Base-by-base conservation (phyloP, 2,888 invertebrate species). In the Rhagonycha fulva region DNA sequence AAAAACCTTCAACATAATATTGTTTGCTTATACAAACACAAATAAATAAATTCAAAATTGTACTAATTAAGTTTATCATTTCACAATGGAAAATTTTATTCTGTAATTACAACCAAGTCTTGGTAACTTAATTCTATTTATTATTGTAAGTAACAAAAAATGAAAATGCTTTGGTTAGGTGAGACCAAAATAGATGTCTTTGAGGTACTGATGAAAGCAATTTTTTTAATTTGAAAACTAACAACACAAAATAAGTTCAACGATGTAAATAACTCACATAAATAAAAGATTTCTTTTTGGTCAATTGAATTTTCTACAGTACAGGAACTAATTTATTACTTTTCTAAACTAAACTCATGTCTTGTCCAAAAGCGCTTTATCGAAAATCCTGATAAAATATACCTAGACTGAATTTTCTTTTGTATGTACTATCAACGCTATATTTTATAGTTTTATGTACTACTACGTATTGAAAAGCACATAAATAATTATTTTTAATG, bases 281-380 rank as follows among this genome's bases (percentile, higher is more conserved):
- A 74, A 74, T 74, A 74, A 74, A 71, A 71, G 63, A 74, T 74
- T 70, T 61, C 61, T 60, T 74, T 74, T 68, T 70, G 74, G 74
- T 74, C 74, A 71, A 70, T 71, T 71, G 71, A 70, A 62, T 69
- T 74, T 71, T 67, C 60, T 74, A 74, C 70, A 74, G 66, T 66
- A 62, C 70, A 67, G 61, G 62, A 74, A 71, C 70, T 74, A 74
- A 74, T 74, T 74, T 74, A 74, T 74, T 74, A 74, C 70, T 60
- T 68, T 70, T 24, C 63, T 70, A 63, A 62, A 69, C 62, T 47
- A 69, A 74, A 68, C 69, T 70, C 74, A 62, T 62, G 47, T 47
- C 70, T 68, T 74, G 69, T 69, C 68, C 62, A 74, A 74, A 70
- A 68, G 24, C 63, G 63, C 63, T 74, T 61, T 60, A 72, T 72